Base-by-base conservation (phyloP, 2,888 invertebrate species). In the Monochamus alternatus region DNA sequence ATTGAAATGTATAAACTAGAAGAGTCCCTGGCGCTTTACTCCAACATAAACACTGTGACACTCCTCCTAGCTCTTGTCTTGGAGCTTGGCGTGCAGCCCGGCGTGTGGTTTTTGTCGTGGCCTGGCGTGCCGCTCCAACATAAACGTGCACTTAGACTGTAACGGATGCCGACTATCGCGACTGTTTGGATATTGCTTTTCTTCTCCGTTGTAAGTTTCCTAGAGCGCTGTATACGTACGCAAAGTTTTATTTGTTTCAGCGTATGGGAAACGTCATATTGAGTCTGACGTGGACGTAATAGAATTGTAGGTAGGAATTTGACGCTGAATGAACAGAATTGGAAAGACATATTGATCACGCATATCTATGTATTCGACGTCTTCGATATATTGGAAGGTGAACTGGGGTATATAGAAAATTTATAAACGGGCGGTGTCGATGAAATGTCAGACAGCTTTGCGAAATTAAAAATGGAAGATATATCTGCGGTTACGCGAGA, bases 101-200 rank as follows among this genome's bases (percentile, higher is more conserved):
- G 22, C 1, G 22, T 22, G 22, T 22, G 22, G 22, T 1, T 22
- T 22, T 22, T 22, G 22, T 22, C 22, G 22, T 22, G 22, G 22
- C 22, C 22, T 22, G 22, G 22, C 22, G 22, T 22, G 22, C 22
- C 22, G 22, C 22, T 22, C 22, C 1, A 22, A 22, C 22, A 22
- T 1, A 22, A 22, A 22, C 22, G 22, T 22, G 22, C 22, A 22
- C 22, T 22, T 22, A 22, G 77, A 80, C 79, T 80, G 77, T 79
- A 79, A 69, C 75, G 77, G 78, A 78, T 76, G 78, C 76, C 77
- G 74, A 66, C 77, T 70, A 75, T 77, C 74, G 75, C 78, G 74
- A 75, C 78, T 78, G 80, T 77, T 78, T 80, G 73, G 78, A 78
- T 78, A 77, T 78, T 78, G 78, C 75, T 66, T 78, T 78, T 77